Conservation (phyloP, 2,113 vertebrate species). For the Hemiprocne comata region DNA sequence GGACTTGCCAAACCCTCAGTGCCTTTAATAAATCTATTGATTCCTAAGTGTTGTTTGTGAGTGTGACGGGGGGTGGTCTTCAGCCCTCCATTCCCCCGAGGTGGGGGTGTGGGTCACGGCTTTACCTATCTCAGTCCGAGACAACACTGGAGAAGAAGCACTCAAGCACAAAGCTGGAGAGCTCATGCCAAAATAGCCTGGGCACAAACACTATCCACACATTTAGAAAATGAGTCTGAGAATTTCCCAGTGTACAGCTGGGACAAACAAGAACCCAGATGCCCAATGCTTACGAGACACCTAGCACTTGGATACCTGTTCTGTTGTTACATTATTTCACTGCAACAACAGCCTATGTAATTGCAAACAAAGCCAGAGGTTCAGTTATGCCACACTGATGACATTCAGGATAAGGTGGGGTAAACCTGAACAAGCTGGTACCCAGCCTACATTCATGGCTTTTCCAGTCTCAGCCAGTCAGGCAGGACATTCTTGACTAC, state of each 20-base stretch:
- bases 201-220: neutral
- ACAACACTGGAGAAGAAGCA: neutral
- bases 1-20: too few relatives aligned
- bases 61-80: too few relatives aligned
- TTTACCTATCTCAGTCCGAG: too few relatives aligned
- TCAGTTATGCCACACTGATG: neutral
- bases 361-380: neutral
- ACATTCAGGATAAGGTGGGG: neutral
- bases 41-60: too few relatives aligned
- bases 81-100: too few relatives aligned
- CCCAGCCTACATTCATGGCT: neutral
- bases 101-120: too few relatives aligned
- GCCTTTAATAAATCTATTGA: too few relatives aligned
- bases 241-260: neutral
- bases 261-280: neutral
- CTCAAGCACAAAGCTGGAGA: neutral
- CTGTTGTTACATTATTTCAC: neutral
- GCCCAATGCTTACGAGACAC: neutral
- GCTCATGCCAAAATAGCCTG: fast-evolving
- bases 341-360: neutral
- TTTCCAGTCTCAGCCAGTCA: neutral
- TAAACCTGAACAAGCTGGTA: neutral
- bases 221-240: neutral
- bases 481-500: neutral
- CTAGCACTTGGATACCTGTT: neutral